These are phyloP conservation scores for Nasonia vitripennis DNA, from an alignment of 1,140 invertebrate genomes.

Conservation along the genomic window DNA sequence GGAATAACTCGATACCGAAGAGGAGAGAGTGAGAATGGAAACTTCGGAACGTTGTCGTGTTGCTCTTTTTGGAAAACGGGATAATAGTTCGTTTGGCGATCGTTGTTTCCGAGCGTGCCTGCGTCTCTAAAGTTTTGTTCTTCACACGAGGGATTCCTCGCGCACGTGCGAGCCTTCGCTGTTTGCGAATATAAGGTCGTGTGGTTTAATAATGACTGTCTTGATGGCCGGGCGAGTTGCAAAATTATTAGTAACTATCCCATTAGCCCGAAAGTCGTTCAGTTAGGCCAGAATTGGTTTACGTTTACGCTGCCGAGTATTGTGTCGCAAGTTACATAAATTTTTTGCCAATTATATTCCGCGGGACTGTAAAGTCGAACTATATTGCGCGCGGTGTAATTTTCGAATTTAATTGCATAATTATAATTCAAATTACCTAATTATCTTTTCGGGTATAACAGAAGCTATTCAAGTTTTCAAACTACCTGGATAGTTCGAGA, in stretches of 20 bases:
- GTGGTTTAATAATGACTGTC: not conserved
- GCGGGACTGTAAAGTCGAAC: not conserved
- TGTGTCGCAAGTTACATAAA: not conserved
- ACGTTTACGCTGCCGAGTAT: conserved; percentile 11
- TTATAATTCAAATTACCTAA: no score
- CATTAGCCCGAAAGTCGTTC: not conserved
- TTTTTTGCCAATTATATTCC: conserved; percentile 23
- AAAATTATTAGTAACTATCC: not conserved
- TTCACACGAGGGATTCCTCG: no score
- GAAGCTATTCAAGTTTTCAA: not conserved
- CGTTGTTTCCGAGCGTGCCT: no score
- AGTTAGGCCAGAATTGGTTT: not conserved
- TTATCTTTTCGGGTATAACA: no score
- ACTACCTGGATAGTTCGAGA: conserved; percentile 64
- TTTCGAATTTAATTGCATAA: not conserved
- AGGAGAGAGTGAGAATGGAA: no score
- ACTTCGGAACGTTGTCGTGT: no score
- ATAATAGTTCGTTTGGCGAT: no score
- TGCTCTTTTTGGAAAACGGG: no score
- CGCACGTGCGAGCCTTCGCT: no score
- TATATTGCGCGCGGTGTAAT: not conserved
- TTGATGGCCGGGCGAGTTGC: not conserved
- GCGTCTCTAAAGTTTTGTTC: no score
- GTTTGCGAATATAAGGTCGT: no score
- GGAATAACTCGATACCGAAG: no score